Conservation (phyloP, 2,888 invertebrate genomes). For the Taphrorychus bicolor region DNA sequence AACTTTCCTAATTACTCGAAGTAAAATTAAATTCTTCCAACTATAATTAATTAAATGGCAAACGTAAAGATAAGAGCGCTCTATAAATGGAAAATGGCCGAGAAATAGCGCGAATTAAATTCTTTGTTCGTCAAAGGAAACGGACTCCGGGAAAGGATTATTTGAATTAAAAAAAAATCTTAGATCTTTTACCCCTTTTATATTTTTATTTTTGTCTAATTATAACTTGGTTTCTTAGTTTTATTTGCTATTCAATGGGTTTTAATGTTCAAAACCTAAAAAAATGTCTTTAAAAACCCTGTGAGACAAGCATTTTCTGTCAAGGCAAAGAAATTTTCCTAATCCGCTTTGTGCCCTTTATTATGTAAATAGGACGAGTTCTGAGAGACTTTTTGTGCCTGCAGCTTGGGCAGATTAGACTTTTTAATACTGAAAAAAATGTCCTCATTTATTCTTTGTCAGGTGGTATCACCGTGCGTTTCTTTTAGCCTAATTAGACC, state of each 20-base stretch:
- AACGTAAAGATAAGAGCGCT: not conserved
- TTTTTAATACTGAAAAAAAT: constrained; percentile 5
- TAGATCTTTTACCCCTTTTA: too few relatives aligned
- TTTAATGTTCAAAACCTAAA: too few relatives aligned
- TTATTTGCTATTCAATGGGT: too few relatives aligned
- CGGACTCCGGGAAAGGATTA: not conserved
- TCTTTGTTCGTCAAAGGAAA: not conserved
- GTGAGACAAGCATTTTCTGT: not conserved
- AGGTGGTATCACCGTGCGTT: not conserved
- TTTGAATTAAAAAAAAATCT: too few relatives aligned
- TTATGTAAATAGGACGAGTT: not conserved
- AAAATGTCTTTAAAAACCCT: too few relatives aligned
- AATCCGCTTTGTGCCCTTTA: not conserved
- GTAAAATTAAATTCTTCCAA: constrained; percentile 14
- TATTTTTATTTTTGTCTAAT: too few relatives aligned
- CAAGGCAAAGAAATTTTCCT: not conserved
- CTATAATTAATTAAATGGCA: constrained; percentile 16
- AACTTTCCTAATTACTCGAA: constrained; percentile 15
- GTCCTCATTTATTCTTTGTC: not conserved
- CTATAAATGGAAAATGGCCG: not conserved
- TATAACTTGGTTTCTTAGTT: too few relatives aligned
- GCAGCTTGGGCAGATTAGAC: not conserved
- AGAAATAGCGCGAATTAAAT: constrained; percentile 7
- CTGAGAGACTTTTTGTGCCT: not conserved
- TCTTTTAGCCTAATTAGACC: not conserved